Evolutionary conservation across 2,888 invertebrate genomes (phyloP).

Genomic region (Limnephilus rhombicus): DNA sequence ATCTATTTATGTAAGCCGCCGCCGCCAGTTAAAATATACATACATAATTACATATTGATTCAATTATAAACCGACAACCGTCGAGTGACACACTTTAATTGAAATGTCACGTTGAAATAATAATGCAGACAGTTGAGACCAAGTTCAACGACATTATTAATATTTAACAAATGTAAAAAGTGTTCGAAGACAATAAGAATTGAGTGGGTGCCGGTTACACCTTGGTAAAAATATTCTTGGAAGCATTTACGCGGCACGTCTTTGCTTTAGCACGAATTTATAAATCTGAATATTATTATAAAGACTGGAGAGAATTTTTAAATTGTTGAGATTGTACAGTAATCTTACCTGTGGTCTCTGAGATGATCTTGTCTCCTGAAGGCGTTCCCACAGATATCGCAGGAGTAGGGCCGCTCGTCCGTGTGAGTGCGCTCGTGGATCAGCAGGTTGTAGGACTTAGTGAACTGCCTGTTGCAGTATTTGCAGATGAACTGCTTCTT

Average conservation of each 20-base stretch:
- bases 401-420: constrained; percentile 96
- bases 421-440: constrained; percentile 99
- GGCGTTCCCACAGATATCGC: constrained; percentile 97
- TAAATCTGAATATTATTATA: background rate
- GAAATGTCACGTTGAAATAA: constrained; percentile 38
- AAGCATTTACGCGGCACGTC: constrained; percentile 26
- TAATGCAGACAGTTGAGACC: background rate
- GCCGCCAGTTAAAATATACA: background rate
- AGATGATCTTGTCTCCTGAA: constrained; percentile 97
- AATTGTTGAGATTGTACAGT: background rate
- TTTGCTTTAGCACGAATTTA: background rate
- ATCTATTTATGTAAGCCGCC: background rate
- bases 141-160: constrained; percentile 52
- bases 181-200: constrained; percentile 19
- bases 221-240: background rate
- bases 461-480: constrained; percentile 97
- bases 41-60: constrained; percentile 16
- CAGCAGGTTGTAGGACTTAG: constrained; percentile 97
- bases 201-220: constrained; percentile 31
- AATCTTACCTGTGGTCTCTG: constrained; percentile 88
- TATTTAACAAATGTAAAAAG: constrained; percentile 42
- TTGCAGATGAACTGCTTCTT: constrained; percentile 97
- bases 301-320: background rate
- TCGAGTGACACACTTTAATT: constrained; percentile 48
- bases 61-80: constrained; percentile 24